Base-by-base conservation (phyloP, 2,113 vertebrate genomes). In the Podarcis muralis region DNA sequence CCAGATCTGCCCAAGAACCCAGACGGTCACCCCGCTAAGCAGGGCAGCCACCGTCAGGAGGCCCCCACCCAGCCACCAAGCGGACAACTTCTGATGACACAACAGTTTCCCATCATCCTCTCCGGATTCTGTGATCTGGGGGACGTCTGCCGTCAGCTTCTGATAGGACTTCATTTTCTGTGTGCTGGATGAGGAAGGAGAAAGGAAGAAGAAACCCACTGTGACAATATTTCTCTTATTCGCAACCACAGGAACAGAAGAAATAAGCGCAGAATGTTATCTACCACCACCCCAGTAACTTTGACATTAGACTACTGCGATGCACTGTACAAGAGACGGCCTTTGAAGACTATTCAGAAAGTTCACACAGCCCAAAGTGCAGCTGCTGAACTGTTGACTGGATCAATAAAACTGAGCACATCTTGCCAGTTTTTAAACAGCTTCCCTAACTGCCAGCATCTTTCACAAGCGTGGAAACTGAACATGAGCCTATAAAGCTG, bases 1-100 rank as follows among this genome's bases (percentile, higher is more conserved):
- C 0, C 92, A 93, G 0, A 90, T 93, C 27, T 93, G 94, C 20
- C 43, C 91, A n/a, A 96, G 92, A 37, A 95, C 94, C 95, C 95
- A 95, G 40, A 95, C 92, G 0, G 95, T 96, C 94, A 88, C 2
- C 5, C 95, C 1, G 9, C 94, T 95, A 77, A 96, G 93, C 88
- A 96, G 81, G 68, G 92, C 71, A 0, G 95, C 92, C 0, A 91
- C 91, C 65, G 91, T 76, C 79, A 96, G 90, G 83, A 96, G 90
- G 30, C 91, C 94, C 0, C 87, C 94, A 68, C 93, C 92, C 77
- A 94, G 90, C 91, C 93, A 95, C 65, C 90, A 95, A 0, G 92
- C 88, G 15, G 93, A 91, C 85, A 95, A 68, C 91, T 86, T 95
- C 83, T 91, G 90, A 0, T 0, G 87, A 87, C 81, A 0, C 0